These are phyloP conservation scores for Rhabdomys pumilio DNA, from an alignment of 2,797 vertebrate species.

Conservation along the genomic window DNA sequence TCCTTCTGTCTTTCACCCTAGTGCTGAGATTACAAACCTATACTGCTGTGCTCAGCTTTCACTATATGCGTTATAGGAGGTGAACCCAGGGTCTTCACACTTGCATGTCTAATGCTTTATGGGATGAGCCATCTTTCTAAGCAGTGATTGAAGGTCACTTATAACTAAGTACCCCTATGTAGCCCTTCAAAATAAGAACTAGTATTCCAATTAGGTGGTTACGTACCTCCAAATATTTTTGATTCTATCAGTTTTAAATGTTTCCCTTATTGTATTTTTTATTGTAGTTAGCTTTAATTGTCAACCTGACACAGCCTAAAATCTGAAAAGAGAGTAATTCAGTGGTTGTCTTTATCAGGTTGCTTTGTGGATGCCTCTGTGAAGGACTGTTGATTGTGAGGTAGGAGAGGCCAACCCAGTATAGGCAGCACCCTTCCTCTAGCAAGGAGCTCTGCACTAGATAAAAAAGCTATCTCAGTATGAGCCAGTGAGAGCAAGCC, in stretches of 20 bases:
- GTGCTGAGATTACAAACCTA: neutral
- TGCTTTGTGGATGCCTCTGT: too few relatives aligned
- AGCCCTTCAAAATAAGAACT: conserved; percentile 16
- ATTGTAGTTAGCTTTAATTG: neutral
- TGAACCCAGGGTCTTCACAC: neutral
- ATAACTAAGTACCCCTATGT: neutral
- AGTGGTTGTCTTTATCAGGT: neutral
- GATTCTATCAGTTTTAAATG: neutral
- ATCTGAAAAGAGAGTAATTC: neutral
- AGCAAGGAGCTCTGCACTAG: neutral
- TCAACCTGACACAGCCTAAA: neutral
- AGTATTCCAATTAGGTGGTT: neutral
- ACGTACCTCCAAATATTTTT: neutral
- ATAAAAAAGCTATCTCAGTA: neutral
- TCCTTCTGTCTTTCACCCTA: neutral
- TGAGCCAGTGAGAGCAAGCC: neutral
- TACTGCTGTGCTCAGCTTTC: neutral
- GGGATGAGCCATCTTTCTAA: neutral
- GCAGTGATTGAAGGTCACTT: neutral
- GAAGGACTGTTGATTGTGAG: neutral
- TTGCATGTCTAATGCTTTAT: neutral
- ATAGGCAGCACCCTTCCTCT: neutral
- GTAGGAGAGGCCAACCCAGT: neutral
- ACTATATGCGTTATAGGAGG: neutral
- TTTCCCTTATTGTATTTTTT: neutral